These are phyloP conservation scores for Nautilus pompilius DNA, from an alignment of 1,140 invertebrate genomes.

Conservation along the genomic window DNA sequence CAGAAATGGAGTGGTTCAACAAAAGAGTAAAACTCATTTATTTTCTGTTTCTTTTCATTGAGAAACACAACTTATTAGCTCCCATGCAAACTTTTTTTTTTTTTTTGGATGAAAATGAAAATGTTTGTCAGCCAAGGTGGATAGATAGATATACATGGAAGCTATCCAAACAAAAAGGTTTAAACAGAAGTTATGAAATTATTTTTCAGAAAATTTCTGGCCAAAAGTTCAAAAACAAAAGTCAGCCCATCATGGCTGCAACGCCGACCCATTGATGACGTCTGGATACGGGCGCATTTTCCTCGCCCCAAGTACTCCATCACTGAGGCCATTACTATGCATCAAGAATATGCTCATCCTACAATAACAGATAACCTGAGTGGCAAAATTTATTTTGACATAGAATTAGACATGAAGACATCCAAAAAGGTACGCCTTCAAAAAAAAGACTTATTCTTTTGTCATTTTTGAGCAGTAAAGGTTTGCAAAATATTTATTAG, in stretches of 20 bases:
- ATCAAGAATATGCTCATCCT: constrained; percentile 39
- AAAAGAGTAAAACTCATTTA: constrained; percentile 4
- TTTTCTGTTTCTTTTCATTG: not conserved
- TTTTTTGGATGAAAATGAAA: not conserved
- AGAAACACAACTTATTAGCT: not conserved
- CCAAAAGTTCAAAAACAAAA: too few species aligned
- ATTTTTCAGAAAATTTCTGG: too few species aligned
- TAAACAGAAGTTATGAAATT: too few species aligned
- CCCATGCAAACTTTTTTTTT: not conserved
- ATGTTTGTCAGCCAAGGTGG: too few species aligned
- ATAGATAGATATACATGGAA: too few species aligned
- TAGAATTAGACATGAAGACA: constrained; percentile 33
- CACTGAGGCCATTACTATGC: constrained; percentile 26
- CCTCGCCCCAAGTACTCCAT: constrained; percentile 22
- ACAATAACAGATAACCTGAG: constrained; percentile 34
- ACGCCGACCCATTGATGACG: constrained; percentile 28
- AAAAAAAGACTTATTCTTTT: not conserved
- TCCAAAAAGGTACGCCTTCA: constrained; percentile 30
- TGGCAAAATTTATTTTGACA: constrained; percentile 30
- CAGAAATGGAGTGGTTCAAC: constrained; percentile 5
- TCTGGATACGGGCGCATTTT: constrained; percentile 34
- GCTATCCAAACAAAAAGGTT: too few species aligned
- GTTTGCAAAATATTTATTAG: not conserved
- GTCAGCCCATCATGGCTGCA: not conserved
- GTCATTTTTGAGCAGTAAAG: not conserved